Base-by-base conservation (phyloP, 2,888 invertebrate genomes). In the Drosophila lutescens region DNA sequence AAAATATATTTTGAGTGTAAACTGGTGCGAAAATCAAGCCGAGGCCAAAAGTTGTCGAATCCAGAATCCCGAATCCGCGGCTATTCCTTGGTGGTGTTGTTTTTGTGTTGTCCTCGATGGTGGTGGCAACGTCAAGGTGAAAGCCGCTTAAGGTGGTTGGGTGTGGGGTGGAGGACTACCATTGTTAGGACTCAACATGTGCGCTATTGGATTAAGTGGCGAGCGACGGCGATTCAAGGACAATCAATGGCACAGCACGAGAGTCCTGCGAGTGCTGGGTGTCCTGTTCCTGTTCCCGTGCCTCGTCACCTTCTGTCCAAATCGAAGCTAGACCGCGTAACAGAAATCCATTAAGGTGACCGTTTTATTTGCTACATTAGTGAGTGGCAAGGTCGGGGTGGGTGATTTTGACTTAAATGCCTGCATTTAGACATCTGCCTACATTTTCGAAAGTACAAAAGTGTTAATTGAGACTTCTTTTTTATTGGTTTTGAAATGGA, bases 241-340 rank as follows among this genome's bases (percentile, higher is more conserved):
- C 91, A 90, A 90, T 90, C 90, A 89, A 86, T 82, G 78, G 89
- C 90, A 76, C 90, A 90, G 91, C 90, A 83, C 74, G 74, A 65
- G 53, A 41, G 41, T 41, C 55, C 56, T 55, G 61, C 2, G 20
- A 20, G 20, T 20, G 5, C 26, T 26, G 26, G 54, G 40, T 61
- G 60, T 50, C 58, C 58, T 41, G 40, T 66, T 30, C 36, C 41
- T 26, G 17, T 10, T 13, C 30, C 50, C 43, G 62, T 43, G 61
- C 49, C 61, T 30, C 30, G 77, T 71, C 73, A 85, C 86, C 89
- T 86, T 86, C 88, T 89, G 86, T 89, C 86, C 80, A 86, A 88
- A 79, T 87, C 77, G 81, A 76, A 83, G 81, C 67, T 80, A 86
- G 86, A 80, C 84, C 88, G 86, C 80, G 87, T 85, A 82, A 80